These are phyloP conservation scores for Synergus gifuensis DNA, from an alignment of 2,888 invertebrate genomes.

Conservation along the genomic window DNA sequence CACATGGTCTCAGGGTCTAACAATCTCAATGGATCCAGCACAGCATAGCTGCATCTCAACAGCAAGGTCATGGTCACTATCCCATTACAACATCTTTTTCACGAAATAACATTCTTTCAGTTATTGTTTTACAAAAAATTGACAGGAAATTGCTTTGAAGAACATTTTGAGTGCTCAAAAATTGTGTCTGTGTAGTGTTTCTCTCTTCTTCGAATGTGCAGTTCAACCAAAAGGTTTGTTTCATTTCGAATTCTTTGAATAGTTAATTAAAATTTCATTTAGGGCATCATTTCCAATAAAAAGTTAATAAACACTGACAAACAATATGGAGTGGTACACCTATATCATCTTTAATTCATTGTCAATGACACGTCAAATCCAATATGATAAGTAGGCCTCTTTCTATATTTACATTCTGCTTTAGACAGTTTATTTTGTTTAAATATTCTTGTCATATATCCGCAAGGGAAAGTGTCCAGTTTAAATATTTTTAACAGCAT, in stretches of 20 bases:
- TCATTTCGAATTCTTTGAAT: not conserved
- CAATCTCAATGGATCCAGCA: slow-evolving; percentile 67
- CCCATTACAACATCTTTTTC: not conserved
- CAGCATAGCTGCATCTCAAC: slow-evolving; percentile 44
- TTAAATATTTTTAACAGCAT: slow-evolving; percentile 9
- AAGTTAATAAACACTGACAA: not conserved
- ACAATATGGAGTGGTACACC: not conserved
- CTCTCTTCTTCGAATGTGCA: not conserved
- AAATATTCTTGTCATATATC: slow-evolving; percentile 14
- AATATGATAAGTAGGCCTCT: not conserved
- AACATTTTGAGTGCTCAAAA: slow-evolving; percentile 15
- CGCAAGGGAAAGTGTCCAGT: not conserved
- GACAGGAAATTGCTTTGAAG: not conserved
- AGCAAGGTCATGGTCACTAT: slow-evolving; percentile 70
- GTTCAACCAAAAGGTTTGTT: slow-evolving; percentile 1
- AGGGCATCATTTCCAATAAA: too few species aligned
- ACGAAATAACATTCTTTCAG: not conserved
- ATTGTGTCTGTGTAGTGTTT: not conserved
- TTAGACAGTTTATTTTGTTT: not conserved
- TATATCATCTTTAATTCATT: not conserved
- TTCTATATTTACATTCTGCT: slow-evolving; percentile 1
- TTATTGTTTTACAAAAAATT: slow-evolving; percentile 28
- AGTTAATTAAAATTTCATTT: not conserved
- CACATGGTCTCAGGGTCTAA: slow-evolving; percentile 58
- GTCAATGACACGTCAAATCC: not conserved